Conservation (phyloP, 2,113 vertebrate species). For the Connochaetes taurinus region DNA sequence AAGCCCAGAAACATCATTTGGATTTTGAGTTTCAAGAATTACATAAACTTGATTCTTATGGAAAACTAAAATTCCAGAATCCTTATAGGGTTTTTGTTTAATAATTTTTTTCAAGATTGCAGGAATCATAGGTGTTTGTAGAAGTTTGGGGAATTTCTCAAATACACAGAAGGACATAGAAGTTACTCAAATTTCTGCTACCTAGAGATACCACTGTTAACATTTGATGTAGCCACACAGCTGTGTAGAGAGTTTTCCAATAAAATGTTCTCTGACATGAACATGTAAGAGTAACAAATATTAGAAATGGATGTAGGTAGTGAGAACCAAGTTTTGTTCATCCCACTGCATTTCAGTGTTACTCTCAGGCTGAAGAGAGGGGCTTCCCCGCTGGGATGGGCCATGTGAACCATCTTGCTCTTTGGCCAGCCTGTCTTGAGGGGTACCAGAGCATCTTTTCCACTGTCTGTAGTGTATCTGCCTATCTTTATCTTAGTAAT, state of each 20-base stretch:
- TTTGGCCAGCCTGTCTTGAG: background rate
- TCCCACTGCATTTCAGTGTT: background rate
- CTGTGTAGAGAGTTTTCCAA: background rate
- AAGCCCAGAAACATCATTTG: background rate
- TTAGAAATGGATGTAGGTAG: background rate
- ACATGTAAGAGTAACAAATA: background rate
- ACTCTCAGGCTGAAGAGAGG: background rate
- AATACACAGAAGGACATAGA: background rate
- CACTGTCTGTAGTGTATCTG: background rate
- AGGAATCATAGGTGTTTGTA: background rate
- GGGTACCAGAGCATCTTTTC: background rate
- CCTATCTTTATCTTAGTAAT: constrained; percentile 9
- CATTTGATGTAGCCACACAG: background rate
- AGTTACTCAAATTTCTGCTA: background rate
- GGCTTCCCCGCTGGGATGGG: background rate
- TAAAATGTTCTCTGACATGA: background rate
- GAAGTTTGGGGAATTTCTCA: constrained; percentile 13
- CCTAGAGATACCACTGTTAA: background rate
- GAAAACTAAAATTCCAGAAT: background rate
- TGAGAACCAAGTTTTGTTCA: background rate
- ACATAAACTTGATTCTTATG: background rate
- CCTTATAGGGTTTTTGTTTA: background rate
- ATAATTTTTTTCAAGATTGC: background rate
- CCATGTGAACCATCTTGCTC: background rate
- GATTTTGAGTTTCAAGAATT: constrained; percentile 35